Percentiles rank a stretch among this genome's conserved stretches.
Evolutionary conservation across 1,140 invertebrate genomes (phyloP).

Genomic region (Bradysia coprophila): DNA sequence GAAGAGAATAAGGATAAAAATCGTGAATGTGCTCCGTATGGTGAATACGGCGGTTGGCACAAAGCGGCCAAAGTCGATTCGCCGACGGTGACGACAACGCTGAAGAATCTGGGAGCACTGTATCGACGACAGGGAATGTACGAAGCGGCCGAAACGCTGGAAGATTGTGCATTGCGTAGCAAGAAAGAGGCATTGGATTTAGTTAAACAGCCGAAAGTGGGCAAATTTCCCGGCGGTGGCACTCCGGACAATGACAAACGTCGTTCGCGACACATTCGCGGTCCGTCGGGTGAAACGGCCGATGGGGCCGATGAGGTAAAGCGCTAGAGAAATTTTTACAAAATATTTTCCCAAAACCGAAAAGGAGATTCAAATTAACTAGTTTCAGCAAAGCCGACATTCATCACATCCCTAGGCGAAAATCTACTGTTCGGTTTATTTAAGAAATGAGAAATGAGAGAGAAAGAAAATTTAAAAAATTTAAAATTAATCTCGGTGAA

Average conservation of each 20-base stretch:
- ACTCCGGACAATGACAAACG: constrained; percentile 17
- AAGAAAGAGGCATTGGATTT: constrained; percentile 86
- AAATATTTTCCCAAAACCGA: no score
- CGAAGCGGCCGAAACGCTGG: constrained; percentile 94
- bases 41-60: constrained; percentile 94
- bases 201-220: constrained; percentile 73
- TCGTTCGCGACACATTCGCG: constrained; percentile 5
- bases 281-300: neutral
- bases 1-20: constrained; percentile 88
- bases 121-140: constrained; percentile 97
- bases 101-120: constrained; percentile 92
- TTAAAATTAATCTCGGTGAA: no score
- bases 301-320: neutral
- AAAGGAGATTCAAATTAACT: neutral
- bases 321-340: neutral
- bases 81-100: constrained; percentile 89
- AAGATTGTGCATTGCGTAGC: constrained; percentile 89
- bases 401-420: neutral
- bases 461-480: no score
- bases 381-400: constrained; percentile 1
- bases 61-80: constrained; percentile 98
- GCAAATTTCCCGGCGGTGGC: constrained; percentile 35
- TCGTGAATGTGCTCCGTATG: constrained; percentile 77
- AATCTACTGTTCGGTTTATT: constrained; percentile 1
- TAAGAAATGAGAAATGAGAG: constrained; percentile 1